phyloP scores from a whole-genome alignment of 1,140 invertebrate genomes.

The Bombus ignitus region DNA sequence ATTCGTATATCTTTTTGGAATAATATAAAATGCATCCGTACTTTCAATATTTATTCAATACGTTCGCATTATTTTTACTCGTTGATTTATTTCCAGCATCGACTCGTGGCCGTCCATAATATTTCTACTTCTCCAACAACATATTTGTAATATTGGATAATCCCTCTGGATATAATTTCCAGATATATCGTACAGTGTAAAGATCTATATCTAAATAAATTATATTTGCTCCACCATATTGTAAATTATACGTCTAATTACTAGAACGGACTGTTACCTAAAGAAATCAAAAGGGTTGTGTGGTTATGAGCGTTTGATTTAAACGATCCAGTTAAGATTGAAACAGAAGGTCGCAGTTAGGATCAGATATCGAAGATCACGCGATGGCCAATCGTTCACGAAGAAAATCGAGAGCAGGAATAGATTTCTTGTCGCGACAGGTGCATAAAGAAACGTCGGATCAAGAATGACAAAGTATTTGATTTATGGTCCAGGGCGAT shows the following conservation, averaged over 20 bases:
- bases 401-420: neutral
- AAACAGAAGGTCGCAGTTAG: neutral
- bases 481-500: neutral
- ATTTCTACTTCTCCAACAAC: neutral
- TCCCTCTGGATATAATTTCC: neutral
- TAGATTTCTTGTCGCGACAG: constrained; percentile 5
- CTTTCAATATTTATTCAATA: neutral
- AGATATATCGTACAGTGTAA: neutral
- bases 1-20: too few relatives aligned
- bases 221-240: too few relatives aligned
- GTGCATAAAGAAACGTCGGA: neutral
- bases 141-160: neutral
- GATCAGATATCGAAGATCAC: neutral
- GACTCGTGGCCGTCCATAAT: neutral
- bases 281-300: too few relatives aligned
- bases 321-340: neutral
- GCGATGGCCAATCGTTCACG: neutral
- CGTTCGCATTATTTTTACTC: neutral
- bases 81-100: neutral
- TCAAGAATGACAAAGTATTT: neutral
- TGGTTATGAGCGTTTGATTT: neutral
- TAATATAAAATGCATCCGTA: neutral
- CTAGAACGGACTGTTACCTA: neutral
- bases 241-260: too few relatives aligned
- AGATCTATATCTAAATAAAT: neutral